Evolutionary conservation across 30 jellyfish, hydroid and myxozoan species (phyloP), one percentile per base, ranked within the genome.

Genomic region (Rhopilema esculentum): DNA sequence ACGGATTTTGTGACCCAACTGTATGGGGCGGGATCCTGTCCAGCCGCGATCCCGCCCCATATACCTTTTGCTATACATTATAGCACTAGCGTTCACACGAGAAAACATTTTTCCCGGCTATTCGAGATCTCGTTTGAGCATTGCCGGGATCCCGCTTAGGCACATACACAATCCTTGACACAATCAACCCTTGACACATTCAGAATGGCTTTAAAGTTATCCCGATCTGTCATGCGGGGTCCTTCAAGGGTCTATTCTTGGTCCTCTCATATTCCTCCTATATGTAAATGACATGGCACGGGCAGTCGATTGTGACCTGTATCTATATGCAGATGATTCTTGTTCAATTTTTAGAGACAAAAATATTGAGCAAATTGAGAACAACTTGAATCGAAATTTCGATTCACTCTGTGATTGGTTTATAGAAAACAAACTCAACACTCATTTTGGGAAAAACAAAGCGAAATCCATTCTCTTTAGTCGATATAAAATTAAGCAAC

Each of bases 231-330:
- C 72, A 63, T 18, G 72, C 57, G 8, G 72, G 72, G 72, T 63
- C 29, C 72, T 4, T 63, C 72, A 63, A 4, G 72, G 72, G n/a
- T 18, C 29, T 63, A 63, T 63, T 2, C n/a, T n/a, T n/a, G n/a
- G n/a, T n/a, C n/a, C n/a, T 19, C 19, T 51, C 16, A 24, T 63
- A n/a, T 24, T 63, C 72, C 72, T 63, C 17, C 16, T 63, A 63
- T 24, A 63, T 8, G 72, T 63, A 24, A 63, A 63, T 63, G 72
- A 4, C 72, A 63, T 63, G 72, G 29, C 72, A 63, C 8, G 29
- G 72, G 29, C 72, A 63, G 72, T 63, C 8, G 16, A 63, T 63
- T 63, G n/a, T 63, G 72, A 63, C 72, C n/a, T 63, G 72, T n/a
- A 2, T 63, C n/a, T 63, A 1, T 63, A 63, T 63, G 29, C 72